A percentile compares a stretch with the other conserved stretches of the same genome.
phyloP scores from a whole-genome alignment of 1,140 invertebrate species.

The Diorhabda carinulata region DNA sequence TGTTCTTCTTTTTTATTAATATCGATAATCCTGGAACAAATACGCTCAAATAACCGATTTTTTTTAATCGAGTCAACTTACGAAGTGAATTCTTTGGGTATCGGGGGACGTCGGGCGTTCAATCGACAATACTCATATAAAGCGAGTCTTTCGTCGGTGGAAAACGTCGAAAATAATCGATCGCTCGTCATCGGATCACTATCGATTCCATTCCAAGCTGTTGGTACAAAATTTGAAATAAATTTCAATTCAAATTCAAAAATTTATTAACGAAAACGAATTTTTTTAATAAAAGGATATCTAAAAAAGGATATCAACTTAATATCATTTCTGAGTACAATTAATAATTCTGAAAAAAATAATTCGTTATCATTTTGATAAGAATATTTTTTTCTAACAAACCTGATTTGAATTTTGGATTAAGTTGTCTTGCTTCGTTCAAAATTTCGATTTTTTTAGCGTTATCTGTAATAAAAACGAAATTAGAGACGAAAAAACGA shows the following conservation, averaged over 20 bases:
- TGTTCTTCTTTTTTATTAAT: constrained; percentile 25
- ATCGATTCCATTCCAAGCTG: constrained; percentile 47
- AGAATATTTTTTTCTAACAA: constrained; percentile 19
- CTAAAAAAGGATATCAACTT: constrained; percentile 43
- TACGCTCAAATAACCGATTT: too few species aligned
- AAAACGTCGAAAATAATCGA: constrained; percentile 52
- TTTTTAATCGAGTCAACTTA: constrained; percentile 28
- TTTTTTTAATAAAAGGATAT: constrained; percentile 19
- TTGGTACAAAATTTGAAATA: background rate
- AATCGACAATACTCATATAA: constrained; percentile 52
- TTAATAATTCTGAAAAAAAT: constrained; percentile 32
- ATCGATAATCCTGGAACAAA: constrained; percentile 10
- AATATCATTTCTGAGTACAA: constrained; percentile 20
- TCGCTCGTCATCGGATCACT: constrained; percentile 54
- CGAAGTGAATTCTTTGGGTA: constrained; percentile 42
- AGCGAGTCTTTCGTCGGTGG: constrained; percentile 51
- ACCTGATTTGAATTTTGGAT: constrained; percentile 23
- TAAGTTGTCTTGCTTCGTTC: constrained; percentile 23
- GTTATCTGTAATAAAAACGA: constrained; percentile 45
- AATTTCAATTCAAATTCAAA: background rate
- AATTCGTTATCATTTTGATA: constrained; percentile 20
- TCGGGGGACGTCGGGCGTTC: constrained; percentile 44
- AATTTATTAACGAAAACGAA: constrained; percentile 2
- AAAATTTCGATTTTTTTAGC: constrained; percentile 48
- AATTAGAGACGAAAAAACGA: background rate